Evolutionary conservation across 1,140 invertebrate species (phyloP), one percentile per base, ranked within the genome.

Genomic region (Cotesia vestalis): DNA sequence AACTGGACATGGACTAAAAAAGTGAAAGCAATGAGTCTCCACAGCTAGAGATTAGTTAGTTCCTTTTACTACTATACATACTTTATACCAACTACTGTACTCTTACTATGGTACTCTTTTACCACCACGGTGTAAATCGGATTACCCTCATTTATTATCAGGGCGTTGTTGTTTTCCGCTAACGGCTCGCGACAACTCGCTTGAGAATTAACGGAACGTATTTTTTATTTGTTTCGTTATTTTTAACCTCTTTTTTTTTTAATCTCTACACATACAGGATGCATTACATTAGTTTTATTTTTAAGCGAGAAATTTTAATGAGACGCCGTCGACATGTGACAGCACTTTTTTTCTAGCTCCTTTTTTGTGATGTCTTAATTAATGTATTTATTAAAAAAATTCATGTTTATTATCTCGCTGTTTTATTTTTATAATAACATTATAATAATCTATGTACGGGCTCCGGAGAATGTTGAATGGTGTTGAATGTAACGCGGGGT

Each of bases 131-230:
- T 76, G 76, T 72, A 77, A 80, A 79, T 80, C 76, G 78, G 73
- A 80, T 80, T 80, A 79, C 76, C 78, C 77, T 73, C 75, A 76
- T 80, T 80, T 77, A 80, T 75, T 73, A 74, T 73, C 66, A 77
- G 76, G 75, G 73, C 75, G 75, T 71, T 72, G 76, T 76, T 74
- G 73, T 76, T 77, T 75, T 76, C 72, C 72, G 60, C 68, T 63
- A 71, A 76, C 75, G 74, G 73, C 69, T 59, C 66, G 36, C 46
- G 55, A 12, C 36, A 55, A 51, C 67, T 27, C 14, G 34, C 52
- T 14, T 20, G 9, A 12, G n/a, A 20, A 46, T 53, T 67, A 14
- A 51, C n/a, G 17, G 27, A 11, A 46, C 27, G 27, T 46, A 40
- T 46, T 46, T 46, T 46, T 46, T 46, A 9, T 46, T 46, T 46